These are phyloP conservation scores for Smutsia gigantea DNA, from an alignment of 2,797 vertebrate genomes.

Conservation along the genomic window DNA sequence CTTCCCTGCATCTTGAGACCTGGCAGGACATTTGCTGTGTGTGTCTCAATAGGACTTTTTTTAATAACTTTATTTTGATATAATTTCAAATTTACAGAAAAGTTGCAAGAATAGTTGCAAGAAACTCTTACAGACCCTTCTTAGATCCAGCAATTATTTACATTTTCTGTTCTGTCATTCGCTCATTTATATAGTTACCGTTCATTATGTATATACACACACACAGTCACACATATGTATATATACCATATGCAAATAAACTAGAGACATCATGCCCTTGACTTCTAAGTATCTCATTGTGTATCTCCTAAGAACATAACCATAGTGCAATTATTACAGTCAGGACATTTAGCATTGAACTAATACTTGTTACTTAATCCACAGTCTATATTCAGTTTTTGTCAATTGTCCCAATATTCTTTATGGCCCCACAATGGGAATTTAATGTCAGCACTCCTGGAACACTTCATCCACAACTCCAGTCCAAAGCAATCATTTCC, in stretches of 20 bases:
- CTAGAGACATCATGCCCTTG: neutral
- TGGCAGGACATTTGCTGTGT: neutral
- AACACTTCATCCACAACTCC: neutral
- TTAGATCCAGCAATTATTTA: neutral
- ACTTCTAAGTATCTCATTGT: neutral
- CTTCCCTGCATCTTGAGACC: neutral
- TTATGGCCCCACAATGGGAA: neutral
- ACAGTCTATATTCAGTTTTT: neutral
- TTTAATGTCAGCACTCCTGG: neutral
- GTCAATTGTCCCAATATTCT: neutral
- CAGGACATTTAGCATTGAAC: neutral
- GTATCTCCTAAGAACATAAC: conserved; percentile 23
- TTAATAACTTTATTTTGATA: neutral
- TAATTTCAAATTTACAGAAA: conserved; percentile 34
- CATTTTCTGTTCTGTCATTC: neutral
- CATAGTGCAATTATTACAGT: neutral
- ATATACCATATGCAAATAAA: neutral
- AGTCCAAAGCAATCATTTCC: neutral
- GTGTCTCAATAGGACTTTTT: neutral
- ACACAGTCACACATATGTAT: no score
- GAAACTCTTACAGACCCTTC: neutral
- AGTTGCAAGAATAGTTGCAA: neutral
- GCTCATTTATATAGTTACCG: neutral
- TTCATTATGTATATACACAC: neutral
- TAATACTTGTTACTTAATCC: neutral